These are phyloP conservation scores for Merluccius polli DNA, from an alignment of 2,797 vertebrate genomes.

Conservation along the genomic window DNA sequence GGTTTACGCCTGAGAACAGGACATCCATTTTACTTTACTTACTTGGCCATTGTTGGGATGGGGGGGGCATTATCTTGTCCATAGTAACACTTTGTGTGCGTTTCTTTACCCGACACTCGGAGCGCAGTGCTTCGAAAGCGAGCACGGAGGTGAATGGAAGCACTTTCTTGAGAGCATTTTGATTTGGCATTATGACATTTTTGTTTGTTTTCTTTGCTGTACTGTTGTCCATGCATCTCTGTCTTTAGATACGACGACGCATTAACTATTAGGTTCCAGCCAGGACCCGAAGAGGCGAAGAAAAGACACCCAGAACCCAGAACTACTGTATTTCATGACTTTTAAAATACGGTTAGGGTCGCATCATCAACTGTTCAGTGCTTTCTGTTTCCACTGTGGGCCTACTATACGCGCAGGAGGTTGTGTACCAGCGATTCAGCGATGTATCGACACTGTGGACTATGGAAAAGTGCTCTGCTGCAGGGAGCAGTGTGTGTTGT, in stretches of 20 bases:
- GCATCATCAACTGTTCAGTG: no score
- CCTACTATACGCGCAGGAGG: no score
- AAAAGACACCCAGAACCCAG: no score
- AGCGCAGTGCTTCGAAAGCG: neutral
- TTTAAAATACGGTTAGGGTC: no score
- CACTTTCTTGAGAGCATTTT: conserved; percentile 15
- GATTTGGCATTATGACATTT: neutral
- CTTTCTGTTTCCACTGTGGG: no score
- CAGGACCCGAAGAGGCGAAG: no score
- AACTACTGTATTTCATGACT: no score
- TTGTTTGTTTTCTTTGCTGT: neutral
- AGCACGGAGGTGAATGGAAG: conserved; percentile 24
- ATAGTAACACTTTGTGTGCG: neutral
- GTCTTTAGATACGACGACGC: neutral
- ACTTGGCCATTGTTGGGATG: conserved; percentile 28
- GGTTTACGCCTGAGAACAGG: neutral
- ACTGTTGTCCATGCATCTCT: neutral
- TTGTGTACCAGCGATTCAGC: neutral
- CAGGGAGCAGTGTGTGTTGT: conserved; percentile 12
- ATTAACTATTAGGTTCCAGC: neutral
- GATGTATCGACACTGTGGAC: no score
- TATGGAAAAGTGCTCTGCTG: conserved; percentile 7
- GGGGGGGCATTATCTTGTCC: conserved; percentile 9
- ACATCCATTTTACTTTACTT: conserved; percentile 7
- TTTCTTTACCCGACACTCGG: neutral